Conservation (phyloP, 2,797 vertebrate genomes). For the Cyclopterus lumpus region DNA sequence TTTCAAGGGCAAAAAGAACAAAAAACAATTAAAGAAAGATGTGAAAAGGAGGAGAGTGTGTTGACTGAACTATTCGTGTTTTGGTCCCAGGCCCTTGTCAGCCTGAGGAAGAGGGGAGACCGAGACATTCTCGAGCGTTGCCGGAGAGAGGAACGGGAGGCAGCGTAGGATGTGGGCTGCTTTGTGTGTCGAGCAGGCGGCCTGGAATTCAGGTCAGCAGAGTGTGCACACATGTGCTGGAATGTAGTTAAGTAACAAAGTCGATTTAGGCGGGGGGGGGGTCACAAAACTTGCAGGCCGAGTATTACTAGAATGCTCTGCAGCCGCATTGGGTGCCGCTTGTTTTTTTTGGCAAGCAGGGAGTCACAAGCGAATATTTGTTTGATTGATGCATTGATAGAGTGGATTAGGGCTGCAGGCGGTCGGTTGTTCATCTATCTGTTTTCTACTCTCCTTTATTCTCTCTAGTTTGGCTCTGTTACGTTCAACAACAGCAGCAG, state of each 20-base stretch:
- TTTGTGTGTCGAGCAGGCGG: slow-evolving; percentile 60
- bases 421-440: slow-evolving; percentile 3
- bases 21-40: slow-evolving; percentile 22
- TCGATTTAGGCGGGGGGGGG: slow-evolving; percentile 32
- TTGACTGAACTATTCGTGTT: slow-evolving; percentile 19
- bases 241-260: slow-evolving; percentile 80
- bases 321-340: background rate
- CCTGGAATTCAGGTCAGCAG: slow-evolving; percentile 79
- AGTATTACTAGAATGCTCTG: slow-evolving; percentile 33
- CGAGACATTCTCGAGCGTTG: slow-evolving; percentile 51
- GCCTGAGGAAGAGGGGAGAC: slow-evolving; percentile 22
- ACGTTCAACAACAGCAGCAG: background rate
- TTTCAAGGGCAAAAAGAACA: slow-evolving; percentile 9
- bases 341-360: slow-evolving; percentile 12
- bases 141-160: slow-evolving; percentile 47
- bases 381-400: slow-evolving; percentile 22
- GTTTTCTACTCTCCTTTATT: background rate
- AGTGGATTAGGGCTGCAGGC: background rate
- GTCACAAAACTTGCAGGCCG: slow-evolving; percentile 40
- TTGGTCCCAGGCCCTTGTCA: background rate
- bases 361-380: slow-evolving; percentile 13
- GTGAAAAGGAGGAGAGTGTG: background rate
- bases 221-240: slow-evolving; percentile 69
- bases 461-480: background rate
- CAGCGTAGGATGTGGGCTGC: slow-evolving; percentile 58